Percentiles rank a stretch among this genome's conserved stretches.
These are phyloP conservation scores for Bimastos eiseni DNA, from an alignment of 2,888 invertebrate genomes.

Conservation along the genomic window DNA sequence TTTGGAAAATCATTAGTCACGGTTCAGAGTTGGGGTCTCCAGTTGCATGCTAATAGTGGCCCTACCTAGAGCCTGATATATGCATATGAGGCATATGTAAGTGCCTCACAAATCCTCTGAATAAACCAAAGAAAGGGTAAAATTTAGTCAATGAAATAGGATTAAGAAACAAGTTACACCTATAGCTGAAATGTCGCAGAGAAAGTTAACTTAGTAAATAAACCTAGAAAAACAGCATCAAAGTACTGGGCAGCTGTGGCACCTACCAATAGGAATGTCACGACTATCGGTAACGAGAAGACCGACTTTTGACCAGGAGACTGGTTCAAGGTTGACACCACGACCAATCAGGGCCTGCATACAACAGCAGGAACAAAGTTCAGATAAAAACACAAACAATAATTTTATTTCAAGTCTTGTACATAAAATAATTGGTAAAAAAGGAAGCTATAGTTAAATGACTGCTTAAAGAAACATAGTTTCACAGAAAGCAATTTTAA, in stretches of 20 bases:
- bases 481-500: not conserved
- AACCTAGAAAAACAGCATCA: not conserved
- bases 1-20: no score
- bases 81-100: no score
- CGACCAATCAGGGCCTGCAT: constrained; percentile 82
- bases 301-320: constrained; percentile 98
- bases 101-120: no score
- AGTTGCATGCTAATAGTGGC: no score
- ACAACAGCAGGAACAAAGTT: constrained; percentile 28
- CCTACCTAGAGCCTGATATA: no score
- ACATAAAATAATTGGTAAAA: not conserved
- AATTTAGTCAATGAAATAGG: no score
- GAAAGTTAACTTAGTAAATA: not conserved
- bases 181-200: not conserved
- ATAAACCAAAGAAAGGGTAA: no score
- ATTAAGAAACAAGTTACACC: no score
- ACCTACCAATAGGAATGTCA: constrained; percentile 84
- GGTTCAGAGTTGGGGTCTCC: no score
- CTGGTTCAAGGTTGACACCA: constrained; percentile 95
- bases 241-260: not conserved
- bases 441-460: not conserved
- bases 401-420: not conserved
- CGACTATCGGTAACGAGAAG: constrained; percentile 81
- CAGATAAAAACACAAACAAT: not conserved
- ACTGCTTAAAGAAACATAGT: not conserved